Base-by-base conservation (phyloP, 2,113 vertebrate genomes). In the Equus quagga region DNA sequence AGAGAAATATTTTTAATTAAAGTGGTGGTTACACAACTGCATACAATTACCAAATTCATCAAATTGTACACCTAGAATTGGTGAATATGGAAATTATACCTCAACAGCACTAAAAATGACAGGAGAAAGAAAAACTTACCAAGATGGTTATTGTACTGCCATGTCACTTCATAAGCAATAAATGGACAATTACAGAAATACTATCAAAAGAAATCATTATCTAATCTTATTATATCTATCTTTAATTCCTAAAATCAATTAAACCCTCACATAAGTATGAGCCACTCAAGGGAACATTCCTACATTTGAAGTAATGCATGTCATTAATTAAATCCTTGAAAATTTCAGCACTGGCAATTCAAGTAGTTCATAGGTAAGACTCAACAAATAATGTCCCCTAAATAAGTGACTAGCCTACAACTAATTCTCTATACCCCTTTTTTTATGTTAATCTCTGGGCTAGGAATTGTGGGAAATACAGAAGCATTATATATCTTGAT, bases 111-210 rank as follows among this genome's bases (percentile, higher is more conserved):
- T 28, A 83, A 82, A 49, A 72, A 56, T 67, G 28, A 46, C 26
- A 54, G 64, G 14, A 46, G 31, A 89, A 84, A 36, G 70, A 79
- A 36, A 24, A 82, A 26, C 46, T 82, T 51, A 62, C 10, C n/a
- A 83, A 60, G 89, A 97, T 51, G 87, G 3, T 79, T 84, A 64
- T 10, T 79, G 4, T 84, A 91, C 62, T 92, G 41, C 31, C 49
- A 78, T 95, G 83, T 28, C 62, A 97, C 58, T 92, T 73, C 31
- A 8, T 41, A 83, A 92, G 31, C 90, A 24, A 5, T 5, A 51
- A 95, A 41, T 82, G 6, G 6, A 96, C 73, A 91, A 3, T 33
- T 95, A 88, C 18, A 51, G 70, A 76, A 97, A 89, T 56, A 73
- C 10, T 46, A n/a, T 62, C 24, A 46, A 31, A 91, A 81, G 19